These are phyloP conservation scores for Urocitellus parryii DNA, from an alignment of 2,113 vertebrate species.

Conservation along the genomic window DNA sequence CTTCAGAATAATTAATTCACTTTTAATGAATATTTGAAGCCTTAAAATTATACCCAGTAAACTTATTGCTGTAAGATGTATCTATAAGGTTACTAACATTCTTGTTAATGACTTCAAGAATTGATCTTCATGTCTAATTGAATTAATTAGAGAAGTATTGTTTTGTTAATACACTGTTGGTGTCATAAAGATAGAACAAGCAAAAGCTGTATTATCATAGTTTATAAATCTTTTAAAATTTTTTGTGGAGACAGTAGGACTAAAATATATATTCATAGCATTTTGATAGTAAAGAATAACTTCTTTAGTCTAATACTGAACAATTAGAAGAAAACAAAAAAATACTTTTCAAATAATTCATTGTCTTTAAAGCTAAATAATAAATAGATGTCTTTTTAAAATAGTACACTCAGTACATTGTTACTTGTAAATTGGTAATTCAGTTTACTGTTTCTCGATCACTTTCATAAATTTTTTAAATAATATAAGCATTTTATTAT, in stretches of 20 bases:
- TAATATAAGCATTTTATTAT: neutral
- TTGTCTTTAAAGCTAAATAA: neutral
- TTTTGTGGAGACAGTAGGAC: slow-evolving; percentile 13
- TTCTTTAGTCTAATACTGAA: neutral
- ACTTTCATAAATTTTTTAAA: neutral
- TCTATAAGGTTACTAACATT: neutral
- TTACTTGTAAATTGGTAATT: neutral
- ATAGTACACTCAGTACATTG: neutral
- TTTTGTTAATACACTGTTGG: slow-evolving; percentile 38
- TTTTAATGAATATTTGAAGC: neutral
- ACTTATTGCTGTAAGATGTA: neutral
- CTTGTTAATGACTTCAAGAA: neutral
- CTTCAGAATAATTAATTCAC: neutral
- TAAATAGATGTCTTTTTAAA: neutral
- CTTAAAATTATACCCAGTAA: neutral
- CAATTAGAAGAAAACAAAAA: neutral
- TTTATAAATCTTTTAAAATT: slow-evolving; percentile 23
- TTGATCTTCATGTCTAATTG: neutral
- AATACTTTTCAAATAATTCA: slow-evolving; percentile 42
- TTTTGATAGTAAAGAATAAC: slow-evolving; percentile 41
- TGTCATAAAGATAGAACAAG: neutral
- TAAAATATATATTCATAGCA: neutral
- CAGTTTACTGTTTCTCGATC: neutral
- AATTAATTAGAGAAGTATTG: neutral
- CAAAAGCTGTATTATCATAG: neutral